Base-by-base conservation (phyloP, 2,888 invertebrate species). In the Thecophora atra region DNA sequence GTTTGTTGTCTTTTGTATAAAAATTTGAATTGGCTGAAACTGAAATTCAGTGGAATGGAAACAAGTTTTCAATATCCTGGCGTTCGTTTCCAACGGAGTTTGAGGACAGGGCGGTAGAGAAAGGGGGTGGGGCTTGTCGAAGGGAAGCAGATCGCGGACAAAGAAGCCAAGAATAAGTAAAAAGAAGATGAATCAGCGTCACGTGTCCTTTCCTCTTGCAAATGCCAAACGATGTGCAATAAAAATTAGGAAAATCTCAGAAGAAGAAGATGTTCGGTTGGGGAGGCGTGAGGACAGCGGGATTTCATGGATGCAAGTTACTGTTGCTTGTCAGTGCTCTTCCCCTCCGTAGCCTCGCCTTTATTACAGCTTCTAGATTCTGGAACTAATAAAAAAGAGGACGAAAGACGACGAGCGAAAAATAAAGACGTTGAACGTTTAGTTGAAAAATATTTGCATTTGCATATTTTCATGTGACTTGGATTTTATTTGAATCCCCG, bases 41-140 rank as follows among this genome's bases (percentile, higher is more conserved):
- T n/a, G n/a, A 30, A 52, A 70, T 62, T 70, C 63, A 58, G 51
- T 70, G 70, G 63, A 70, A 42, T 63, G 70, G 70, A 70, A 70
- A 70, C 52, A 70, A 70, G 62, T 70, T 70, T 63, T 63, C 70
- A 70, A 70, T 70, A 70, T 70, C 70, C 70, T 70, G 62, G 21
- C 63, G 24, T 47, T 66, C 37, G 37, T 6, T 52, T 13, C 19
- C 26, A 21, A 56, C 56, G 3, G n/a, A 54, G 24, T 21, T 3
- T 6, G n/a, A 8, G n/a, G 19, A 42, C n/a, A n/a, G 21, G 7
- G 21, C 1, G n/a, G 30, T 15, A 19, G 19, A 63, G 19, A 63
- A 5, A 42, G 47, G 24, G 26, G 19, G 37, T n/a, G 47, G 3
- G 37, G 4, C 42, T 8, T 52, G 66, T 54, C n/a, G 66, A 11